A percentile compares a stretch with the other conserved stretches of the same genome.
Conservation (phyloP, 2,888 invertebrate genomes). For the Malacosoma neustria region DNA sequence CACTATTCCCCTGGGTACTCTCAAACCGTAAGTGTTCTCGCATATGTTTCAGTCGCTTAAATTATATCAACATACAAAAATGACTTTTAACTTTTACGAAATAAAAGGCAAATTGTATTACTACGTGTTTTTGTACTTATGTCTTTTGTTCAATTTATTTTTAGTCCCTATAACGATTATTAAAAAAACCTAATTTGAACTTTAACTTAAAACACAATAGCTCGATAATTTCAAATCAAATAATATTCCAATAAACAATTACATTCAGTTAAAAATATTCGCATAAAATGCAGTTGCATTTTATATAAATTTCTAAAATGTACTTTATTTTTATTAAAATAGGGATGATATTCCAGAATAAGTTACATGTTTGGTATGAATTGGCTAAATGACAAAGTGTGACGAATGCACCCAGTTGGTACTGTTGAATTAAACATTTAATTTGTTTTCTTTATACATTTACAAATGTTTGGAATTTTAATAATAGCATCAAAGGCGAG, state of each 20-base stretch:
- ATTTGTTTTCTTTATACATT: conserved; percentile 60
- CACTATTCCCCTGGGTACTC: not conserved
- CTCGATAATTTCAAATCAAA: no score
- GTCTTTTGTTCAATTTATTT: no score
- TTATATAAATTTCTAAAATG: not conserved
- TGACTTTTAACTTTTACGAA: not conserved
- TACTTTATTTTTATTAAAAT: not conserved
- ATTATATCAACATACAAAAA: not conserved
- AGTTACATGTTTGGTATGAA: conserved; percentile 8
- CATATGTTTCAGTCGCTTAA: not conserved
- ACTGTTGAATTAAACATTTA: conserved; percentile 65
- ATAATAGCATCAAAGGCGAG: conserved; percentile 19
- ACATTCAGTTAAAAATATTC: no score
- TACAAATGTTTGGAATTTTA: conserved; percentile 28
- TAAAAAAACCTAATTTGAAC: not conserved
- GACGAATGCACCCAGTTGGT: conserved; percentile 57
- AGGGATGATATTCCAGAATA: not conserved
- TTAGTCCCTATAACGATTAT: not conserved
- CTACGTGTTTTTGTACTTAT: not conserved
- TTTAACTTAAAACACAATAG: no score
- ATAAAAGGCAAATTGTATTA: not conserved
- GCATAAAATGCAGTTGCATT: not conserved
- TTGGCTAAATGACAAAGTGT: conserved; percentile 32
- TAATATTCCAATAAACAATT: no score
- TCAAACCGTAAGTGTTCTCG: not conserved